Evolutionary conservation across 2,888 invertebrate species (phyloP).

Genomic region (Neoitamus cyanurus): DNA sequence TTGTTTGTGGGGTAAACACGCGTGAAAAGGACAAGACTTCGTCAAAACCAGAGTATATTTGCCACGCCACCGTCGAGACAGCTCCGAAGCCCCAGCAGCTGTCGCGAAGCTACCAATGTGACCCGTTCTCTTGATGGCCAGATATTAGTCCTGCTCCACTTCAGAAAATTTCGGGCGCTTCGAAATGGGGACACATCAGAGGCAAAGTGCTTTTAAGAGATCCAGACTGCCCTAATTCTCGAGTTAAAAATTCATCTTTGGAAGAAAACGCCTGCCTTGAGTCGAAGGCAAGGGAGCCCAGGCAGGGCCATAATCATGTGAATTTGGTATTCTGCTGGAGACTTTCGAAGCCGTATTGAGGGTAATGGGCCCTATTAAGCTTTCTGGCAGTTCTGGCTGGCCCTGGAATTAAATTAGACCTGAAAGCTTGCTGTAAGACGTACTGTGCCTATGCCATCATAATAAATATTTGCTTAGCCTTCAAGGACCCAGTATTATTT

Average conservation of each 20-base stretch:
- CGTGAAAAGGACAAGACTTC: background rate
- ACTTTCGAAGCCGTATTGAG: background rate
- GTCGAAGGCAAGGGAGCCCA: background rate
- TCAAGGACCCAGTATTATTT: background rate
- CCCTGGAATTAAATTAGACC: background rate
- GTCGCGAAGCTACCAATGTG: background rate
- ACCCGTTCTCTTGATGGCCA: background rate
- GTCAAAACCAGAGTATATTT: background rate
- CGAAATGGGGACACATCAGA: background rate
- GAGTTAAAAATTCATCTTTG: slow-evolving; percentile 1
- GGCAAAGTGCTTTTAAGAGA: background rate
- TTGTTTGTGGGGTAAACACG: background rate
- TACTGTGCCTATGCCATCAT: background rate
- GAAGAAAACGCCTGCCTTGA: background rate
- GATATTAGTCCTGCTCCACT: background rate
- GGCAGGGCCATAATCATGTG: background rate
- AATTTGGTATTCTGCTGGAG: background rate
- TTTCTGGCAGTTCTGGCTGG: background rate
- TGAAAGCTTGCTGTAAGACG: background rate
- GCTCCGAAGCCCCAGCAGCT: background rate
- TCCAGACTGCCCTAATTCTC: background rate
- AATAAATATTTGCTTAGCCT: background rate
- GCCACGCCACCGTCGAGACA: background rate
- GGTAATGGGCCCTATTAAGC: background rate
- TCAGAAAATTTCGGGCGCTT: background rate